Conservation (phyloP, 2,797 vertebrate genomes). For the Onychomys arenicola region DNA sequence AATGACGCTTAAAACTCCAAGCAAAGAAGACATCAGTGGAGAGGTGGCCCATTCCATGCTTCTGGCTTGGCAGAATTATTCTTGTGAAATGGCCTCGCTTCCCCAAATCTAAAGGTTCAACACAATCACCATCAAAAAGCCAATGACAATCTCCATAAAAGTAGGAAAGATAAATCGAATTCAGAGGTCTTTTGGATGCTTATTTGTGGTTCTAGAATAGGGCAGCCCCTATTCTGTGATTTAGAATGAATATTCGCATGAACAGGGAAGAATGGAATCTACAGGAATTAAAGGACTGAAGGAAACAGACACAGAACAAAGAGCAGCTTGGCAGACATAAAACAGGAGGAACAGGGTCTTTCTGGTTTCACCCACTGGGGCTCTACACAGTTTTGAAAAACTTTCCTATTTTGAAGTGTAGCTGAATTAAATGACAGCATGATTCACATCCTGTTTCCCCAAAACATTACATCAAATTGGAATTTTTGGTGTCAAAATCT, state of each 20-base stretch:
- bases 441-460: not conserved
- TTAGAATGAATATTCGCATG: not conserved
- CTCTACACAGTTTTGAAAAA: not conserved
- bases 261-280: not conserved
- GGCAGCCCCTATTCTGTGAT: too few species aligned
- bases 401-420: not conserved
- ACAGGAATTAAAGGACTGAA: not conserved
- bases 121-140: not conserved
- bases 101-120: not conserved
- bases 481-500: not conserved
- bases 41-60: not conserved
- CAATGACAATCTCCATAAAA: not conserved
- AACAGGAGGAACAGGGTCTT: too few species aligned
- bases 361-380: not conserved
- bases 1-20: not conserved
- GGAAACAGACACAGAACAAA: not conserved
- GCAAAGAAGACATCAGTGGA: not conserved
- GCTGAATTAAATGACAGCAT: not conserved
- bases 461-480: not conserved
- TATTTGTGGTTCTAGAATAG: not conserved
- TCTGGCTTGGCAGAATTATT: not conserved
- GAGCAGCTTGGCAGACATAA: not conserved
- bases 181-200: not conserved
- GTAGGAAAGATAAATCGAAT: not conserved
- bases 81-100: not conserved